A percentile compares a stretch with the other conserved stretches of the same genome.
Conservation (phyloP, 2,888 invertebrate species). For the Napeogenes sylphis region DNA sequence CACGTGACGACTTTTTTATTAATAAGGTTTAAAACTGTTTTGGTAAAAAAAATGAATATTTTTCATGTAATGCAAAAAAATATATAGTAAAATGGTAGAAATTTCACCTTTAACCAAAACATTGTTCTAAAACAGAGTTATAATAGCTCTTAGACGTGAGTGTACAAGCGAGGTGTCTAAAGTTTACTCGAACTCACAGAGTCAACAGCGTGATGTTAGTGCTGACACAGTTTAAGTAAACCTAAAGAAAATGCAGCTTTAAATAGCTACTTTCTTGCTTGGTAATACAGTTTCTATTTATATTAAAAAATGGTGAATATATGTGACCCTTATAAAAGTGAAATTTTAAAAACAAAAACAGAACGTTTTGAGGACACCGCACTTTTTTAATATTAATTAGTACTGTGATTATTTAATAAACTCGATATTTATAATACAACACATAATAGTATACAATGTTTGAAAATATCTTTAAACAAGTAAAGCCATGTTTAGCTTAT, state of each 20-base stretch:
- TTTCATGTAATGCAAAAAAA: background rate
- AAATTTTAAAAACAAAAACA: background rate
- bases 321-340: background rate
- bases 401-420: no score
- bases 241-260: background rate
- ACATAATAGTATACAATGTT: no score
- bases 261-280: background rate
- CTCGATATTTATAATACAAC: no score
- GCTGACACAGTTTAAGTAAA: slow-evolving; percentile 13
- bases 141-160: slow-evolving; percentile 3
- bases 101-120: background rate
- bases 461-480: no score
- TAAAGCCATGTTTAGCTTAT: no score
- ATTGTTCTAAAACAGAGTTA: slow-evolving; percentile 1
- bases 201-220: slow-evolving; percentile 51
- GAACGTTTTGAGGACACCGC: background rate
- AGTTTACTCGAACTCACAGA: slow-evolving; percentile 44
- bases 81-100: background rate
- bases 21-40: no score
- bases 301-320: background rate
- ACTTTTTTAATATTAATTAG: no score
- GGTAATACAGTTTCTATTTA: background rate
- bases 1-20: no score
- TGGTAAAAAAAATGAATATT: no score
- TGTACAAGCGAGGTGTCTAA: slow-evolving; percentile 40